Evolutionary conservation across 2,797 vertebrate species (phyloP).

Genomic region (Myotis myotis): DNA sequence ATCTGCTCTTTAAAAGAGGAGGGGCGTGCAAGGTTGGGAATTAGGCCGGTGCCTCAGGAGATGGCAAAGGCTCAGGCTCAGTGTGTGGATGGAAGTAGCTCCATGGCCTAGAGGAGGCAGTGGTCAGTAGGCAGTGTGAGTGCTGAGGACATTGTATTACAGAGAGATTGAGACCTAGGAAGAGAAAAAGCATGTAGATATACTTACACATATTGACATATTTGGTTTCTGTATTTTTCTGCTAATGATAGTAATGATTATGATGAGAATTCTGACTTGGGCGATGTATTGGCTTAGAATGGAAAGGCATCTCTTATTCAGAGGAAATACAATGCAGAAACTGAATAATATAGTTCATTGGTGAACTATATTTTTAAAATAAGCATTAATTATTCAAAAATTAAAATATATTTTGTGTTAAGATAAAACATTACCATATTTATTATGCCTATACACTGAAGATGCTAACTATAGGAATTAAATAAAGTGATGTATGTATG

Average conservation of each 20-base stretch:
- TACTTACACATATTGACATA: background rate
- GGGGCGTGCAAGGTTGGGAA: slow-evolving; percentile 14
- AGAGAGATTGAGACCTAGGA: background rate
- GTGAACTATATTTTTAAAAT: background rate
- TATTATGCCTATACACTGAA: background rate
- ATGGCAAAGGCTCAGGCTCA: slow-evolving; percentile 55
- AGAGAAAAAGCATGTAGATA: background rate
- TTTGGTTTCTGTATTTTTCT: background rate
- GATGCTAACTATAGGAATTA: background rate
- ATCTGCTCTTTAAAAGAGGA: slow-evolving; percentile 57
- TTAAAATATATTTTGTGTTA: background rate
- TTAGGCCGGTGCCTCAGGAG: slow-evolving; percentile 65
- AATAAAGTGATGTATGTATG: background rate
- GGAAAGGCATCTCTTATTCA: background rate
- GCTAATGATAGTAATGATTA: background rate
- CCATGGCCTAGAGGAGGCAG: slow-evolving; percentile 22
- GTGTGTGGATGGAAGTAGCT: slow-evolving; percentile 33
- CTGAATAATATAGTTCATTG: background rate
- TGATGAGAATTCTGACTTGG: background rate
- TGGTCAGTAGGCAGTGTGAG: slow-evolving; percentile 56
- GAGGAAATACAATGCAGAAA: background rate
- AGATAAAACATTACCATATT: background rate
- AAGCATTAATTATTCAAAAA: background rate
- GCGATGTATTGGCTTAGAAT: background rate
- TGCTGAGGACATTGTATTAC: slow-evolving; percentile 34